These are phyloP conservation scores for Tachypleus tridentatus DNA, from an alignment of 1,140 invertebrate genomes.

Conservation along the genomic window DNA sequence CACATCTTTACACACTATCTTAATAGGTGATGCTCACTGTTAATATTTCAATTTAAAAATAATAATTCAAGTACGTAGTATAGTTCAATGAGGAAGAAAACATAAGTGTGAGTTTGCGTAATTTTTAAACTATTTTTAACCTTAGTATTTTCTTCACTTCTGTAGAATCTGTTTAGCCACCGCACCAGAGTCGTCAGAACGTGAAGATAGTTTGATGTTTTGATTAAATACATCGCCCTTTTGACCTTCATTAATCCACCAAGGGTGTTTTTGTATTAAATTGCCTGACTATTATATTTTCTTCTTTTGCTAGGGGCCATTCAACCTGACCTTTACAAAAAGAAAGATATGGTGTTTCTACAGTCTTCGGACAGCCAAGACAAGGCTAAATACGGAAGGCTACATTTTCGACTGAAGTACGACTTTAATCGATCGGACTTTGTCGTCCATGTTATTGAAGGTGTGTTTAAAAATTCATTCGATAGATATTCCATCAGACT, in stretches of 20 bases:
- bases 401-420: conserved; percentile 71
- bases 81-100: too few relatives aligned
- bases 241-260: too few relatives aligned
- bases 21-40: too few relatives aligned
- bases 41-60: too few relatives aligned
- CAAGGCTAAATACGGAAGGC: conserved; percentile 45
- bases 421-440: conserved; percentile 80
- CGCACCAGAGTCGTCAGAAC: not conserved
- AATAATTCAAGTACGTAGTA: too few relatives aligned
- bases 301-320: conserved; percentile 49
- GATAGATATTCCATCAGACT: not conserved
- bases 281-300: conserved; percentile 56
- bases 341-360: conserved; percentile 34
- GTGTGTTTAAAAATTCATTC: conserved; percentile 34
- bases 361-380: conserved; percentile 34
- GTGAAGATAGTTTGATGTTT: not conserved
- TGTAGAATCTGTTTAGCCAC: conserved; percentile 4
- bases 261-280: conserved; percentile 66
- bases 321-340: conserved; percentile 65
- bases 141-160: conserved; percentile 8
- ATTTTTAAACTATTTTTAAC: conserved; percentile 6
- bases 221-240: conserved; percentile 50
- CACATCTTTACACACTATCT: too few relatives aligned
- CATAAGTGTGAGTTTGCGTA: too few relatives aligned
- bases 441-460: conserved; percentile 75